Conservation (phyloP, 92 coral and sea anemone species). For the Bergia puertoricense region DNA sequence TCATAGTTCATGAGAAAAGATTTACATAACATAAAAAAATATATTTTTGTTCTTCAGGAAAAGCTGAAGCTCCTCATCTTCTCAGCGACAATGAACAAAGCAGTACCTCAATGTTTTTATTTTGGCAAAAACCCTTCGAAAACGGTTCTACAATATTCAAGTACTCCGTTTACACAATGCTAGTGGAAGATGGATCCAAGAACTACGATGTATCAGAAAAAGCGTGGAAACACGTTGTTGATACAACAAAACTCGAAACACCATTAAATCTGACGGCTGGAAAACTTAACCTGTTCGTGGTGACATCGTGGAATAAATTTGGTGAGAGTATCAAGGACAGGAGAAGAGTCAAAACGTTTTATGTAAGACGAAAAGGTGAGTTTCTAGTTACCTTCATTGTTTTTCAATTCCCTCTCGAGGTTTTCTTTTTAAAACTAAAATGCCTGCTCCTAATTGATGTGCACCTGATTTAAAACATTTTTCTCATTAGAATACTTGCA, state of each 20-base stretch:
- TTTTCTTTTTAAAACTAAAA: too few relatives aligned
- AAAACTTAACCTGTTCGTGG: not conserved
- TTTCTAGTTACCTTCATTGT: not conserved
- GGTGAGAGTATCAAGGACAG: constrained; percentile 5
- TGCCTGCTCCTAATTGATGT: too few relatives aligned
- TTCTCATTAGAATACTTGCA: too few relatives aligned
- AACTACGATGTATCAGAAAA: not conserved
- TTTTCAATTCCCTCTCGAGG: too few relatives aligned
- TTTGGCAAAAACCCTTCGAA: constrained; percentile 13
- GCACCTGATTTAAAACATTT: too few relatives aligned
- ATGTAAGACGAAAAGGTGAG: constrained; percentile 3
- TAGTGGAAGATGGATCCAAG: not conserved
- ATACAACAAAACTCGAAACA: not conserved
- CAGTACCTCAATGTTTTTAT: not conserved
- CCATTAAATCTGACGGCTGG: not conserved
- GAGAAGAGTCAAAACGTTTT: not conserved
- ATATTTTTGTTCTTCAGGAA: not conserved
- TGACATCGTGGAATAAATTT: constrained; percentile 22
- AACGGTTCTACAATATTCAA: constrained; percentile 10
- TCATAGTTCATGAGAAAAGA: too few relatives aligned
- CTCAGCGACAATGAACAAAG: not conserved
- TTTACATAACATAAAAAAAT: too few relatives aligned
- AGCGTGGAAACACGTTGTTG: not conserved
- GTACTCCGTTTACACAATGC: constrained; percentile 9
- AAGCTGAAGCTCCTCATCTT: constrained; percentile 2